Evolutionary conservation across 2,888 invertebrate genomes (phyloP), one percentile per base, ranked within the genome.

Genomic region (Brachycybe producta): DNA sequence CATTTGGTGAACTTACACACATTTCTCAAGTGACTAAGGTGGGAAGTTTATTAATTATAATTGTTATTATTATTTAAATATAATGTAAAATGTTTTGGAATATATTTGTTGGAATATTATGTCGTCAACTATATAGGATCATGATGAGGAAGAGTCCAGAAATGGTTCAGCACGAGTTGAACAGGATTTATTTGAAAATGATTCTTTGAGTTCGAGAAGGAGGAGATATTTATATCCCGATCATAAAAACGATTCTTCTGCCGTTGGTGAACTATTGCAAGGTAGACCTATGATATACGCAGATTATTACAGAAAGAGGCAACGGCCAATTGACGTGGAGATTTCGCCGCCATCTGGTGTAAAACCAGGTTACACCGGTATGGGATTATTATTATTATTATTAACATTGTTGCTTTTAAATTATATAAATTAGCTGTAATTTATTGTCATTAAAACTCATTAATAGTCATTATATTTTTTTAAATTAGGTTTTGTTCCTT

Each of bases 1-100:
- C 46, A 24, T 46, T n/a, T 46, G 46, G 46, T n/a, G 46, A 46
- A 13, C 35, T 46, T 3, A 46, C 46, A 8, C 46, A 46, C 17
- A 28, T 30, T 13, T 44, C 19, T 17, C 11, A 36, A 11, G n/a
- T n/a, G n/a, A n/a, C n/a, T n/a, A n/a, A n/a, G n/a, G n/a, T n/a
- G n/a, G n/a, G n/a, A n/a, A n/a, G n/a, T n/a, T n/a, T n/a, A n/a
- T n/a, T n/a, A n/a, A n/a, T n/a, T n/a, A n/a, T n/a, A n/a, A n/a
- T n/a, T n/a, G n/a, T n/a, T n/a, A n/a, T n/a, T n/a, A n/a, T n/a
- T n/a, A n/a, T n/a, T n/a, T n/a, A n/a, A n/a, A n/a, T n/a, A n/a
- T n/a, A n/a, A n/a, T n/a, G n/a, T n/a, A n/a, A n/a, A n/a, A n/a
- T n/a, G n/a, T n/a, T n/a, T n/a, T n/a, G n/a, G n/a, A n/a, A n/a